Base-by-base conservation (phyloP, 2,888 invertebrate genomes). In the Vesta saturnalis region DNA sequence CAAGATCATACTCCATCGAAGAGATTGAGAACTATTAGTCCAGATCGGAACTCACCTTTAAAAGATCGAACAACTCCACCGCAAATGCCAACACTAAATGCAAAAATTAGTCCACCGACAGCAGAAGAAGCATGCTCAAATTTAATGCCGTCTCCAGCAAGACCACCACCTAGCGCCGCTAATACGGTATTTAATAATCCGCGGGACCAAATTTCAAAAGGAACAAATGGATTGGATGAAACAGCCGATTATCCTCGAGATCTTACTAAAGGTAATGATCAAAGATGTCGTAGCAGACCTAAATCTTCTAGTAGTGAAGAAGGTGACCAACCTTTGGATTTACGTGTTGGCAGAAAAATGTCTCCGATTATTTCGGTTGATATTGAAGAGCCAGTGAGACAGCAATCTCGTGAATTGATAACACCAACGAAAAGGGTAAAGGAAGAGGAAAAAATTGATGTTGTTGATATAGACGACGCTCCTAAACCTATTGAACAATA, bases 241-340 rank as follows among this genome's bases (percentile, higher is more conserved):
- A 77, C 79, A 30, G 78, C 82, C 22, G 78, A 78, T 5, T 76
- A 64, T 15, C 80, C 81, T 0, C 82, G 79, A 71, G 82, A 83
- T 67, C 72, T 82, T 56, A 79, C 80, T 0, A 77, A 78, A 23
- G 72, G 62, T 16, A 82, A 85, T 18, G 83, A 85, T 0, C 84
- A 83, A 64, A 83, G 79, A 65, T 74, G 74, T 10, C 75, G 74
- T 10, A 81, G 83, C 10, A 85, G 68, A 10, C 73, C 80, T 1
- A 83, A 83, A 63, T 77, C 79, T 12, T 77, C 75, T 30, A 78
- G 77, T 68, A 77, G 74, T 23, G 73, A 85, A 76, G 86, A 87
- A 67, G 84, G 85, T 3, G 91, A 92, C 68, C 89, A 91, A 79
- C 94, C 94, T 0, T 83, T 94, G 52, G 94, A 94, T 83, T 85